These are phyloP conservation scores for Heliconius erato DNA, from an alignment of 2,888 invertebrate genomes.

Conservation along the genomic window DNA sequence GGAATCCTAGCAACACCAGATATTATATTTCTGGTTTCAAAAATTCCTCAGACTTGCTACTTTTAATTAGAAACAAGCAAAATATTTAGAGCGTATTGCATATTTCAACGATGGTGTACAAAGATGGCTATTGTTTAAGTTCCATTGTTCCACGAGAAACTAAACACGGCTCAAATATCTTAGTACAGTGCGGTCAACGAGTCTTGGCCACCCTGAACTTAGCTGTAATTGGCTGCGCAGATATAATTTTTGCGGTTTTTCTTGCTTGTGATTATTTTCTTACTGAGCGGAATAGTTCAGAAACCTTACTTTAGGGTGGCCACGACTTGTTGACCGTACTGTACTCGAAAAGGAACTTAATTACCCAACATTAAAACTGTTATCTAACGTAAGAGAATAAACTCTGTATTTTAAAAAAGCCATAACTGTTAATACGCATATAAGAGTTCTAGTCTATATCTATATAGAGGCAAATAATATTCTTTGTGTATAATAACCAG, in stretches of 20 bases:
- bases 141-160: constrained; percentile 49
- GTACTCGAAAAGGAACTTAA: constrained; percentile 8
- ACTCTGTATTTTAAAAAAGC: background rate
- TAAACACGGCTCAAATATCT: constrained; percentile 31
- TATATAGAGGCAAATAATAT: background rate
- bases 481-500: background rate
- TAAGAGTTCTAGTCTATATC: background rate
- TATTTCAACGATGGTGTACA: constrained; percentile 28
- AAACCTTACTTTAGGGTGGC: no score
- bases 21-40: background rate
- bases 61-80: constrained; percentile 11
- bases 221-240: no score
- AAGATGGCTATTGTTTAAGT: constrained; percentile 44
- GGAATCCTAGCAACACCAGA: background rate
- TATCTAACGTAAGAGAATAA: constrained; percentile 3
- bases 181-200: no score
- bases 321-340: no score
- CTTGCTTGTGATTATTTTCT: no score
- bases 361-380: constrained; percentile 13
- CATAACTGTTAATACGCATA: background rate
- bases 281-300: no score
- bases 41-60: background rate
- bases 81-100: constrained; percentile 24
- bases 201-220: no score
- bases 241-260: no score